A percentile compares a stretch with the other conserved stretches of the same genome.
phyloP scores from a whole-genome alignment of 2,888 invertebrate genomes.

The Eupithecia subumbrata region DNA sequence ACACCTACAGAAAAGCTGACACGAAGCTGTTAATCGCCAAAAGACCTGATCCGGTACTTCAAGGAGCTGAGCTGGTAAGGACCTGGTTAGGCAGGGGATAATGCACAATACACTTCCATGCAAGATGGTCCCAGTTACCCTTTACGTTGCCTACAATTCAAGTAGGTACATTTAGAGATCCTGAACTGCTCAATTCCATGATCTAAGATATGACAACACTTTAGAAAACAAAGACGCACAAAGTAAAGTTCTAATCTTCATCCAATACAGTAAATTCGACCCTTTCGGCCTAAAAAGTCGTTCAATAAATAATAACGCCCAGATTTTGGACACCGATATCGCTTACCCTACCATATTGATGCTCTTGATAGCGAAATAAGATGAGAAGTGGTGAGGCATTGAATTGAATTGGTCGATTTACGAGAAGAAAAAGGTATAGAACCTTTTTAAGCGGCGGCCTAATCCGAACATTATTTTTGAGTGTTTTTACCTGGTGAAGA shows the following conservation, averaged over 20 bases:
- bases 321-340: constrained; percentile 23
- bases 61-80: no score
- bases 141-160: no score
- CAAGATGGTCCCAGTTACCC: no score
- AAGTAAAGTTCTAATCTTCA: constrained; percentile 23
- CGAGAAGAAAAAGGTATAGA: constrained; percentile 11
- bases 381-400: constrained; percentile 12
- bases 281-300: constrained; percentile 32
- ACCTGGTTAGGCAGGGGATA: no score
- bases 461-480: constrained; percentile 11
- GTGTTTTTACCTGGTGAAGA: constrained; percentile 1
- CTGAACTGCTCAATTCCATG: background rate
- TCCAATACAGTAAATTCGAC: constrained; percentile 18
- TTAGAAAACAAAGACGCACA: constrained; percentile 3
- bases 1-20: no score
- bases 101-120: no score
- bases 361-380: constrained; percentile 17
- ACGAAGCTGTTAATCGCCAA: no score
- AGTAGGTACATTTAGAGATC: background rate
- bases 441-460: background rate
- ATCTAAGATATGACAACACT: background rate
- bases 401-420: constrained; percentile 9
- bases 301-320: constrained; percentile 33
- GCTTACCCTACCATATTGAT: constrained; percentile 17
- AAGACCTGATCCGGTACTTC: no score